Evolutionary conservation across 2,113 vertebrate genomes (phyloP).

Genomic region (Poecilia latipinna): DNA sequence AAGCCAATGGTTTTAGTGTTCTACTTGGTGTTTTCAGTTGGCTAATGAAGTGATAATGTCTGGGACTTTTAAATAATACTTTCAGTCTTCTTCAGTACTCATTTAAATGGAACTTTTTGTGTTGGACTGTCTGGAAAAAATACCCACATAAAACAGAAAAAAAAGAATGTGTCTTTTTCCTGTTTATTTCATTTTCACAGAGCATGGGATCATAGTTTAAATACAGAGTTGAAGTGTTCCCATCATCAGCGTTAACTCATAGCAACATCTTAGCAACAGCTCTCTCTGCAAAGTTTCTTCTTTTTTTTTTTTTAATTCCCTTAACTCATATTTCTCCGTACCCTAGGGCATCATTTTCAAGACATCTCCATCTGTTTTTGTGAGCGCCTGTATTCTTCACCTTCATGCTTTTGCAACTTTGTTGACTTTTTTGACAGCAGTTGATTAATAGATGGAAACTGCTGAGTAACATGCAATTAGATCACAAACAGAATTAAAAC

Average conservation of each 20-base stretch:
- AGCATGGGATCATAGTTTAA: slow-evolving; percentile 9
- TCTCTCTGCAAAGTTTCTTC: slow-evolving; percentile 7
- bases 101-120: slow-evolving; percentile 15
- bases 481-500: background rate
- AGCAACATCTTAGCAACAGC: background rate
- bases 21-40: background rate
- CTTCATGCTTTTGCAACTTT: background rate
- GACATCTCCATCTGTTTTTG: slow-evolving; percentile 11
- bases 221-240: background rate
- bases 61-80: slow-evolving; percentile 4
- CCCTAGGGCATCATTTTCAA: background rate
- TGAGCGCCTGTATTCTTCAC: background rate
- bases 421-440: slow-evolving; percentile 1
- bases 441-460: background rate
- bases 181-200: background rate
- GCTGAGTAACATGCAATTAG: background rate
- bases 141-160: background rate
- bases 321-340: slow-evolving; percentile 7
- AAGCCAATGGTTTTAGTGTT: background rate
- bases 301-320: background rate
- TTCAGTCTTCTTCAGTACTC: background rate
- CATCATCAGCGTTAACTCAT: background rate
- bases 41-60: background rate
- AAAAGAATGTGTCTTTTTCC: background rate
- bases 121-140: background rate